phyloP scores from a whole-genome alignment of 1,140 invertebrate species.

The Saccostrea cuccullata region DNA sequence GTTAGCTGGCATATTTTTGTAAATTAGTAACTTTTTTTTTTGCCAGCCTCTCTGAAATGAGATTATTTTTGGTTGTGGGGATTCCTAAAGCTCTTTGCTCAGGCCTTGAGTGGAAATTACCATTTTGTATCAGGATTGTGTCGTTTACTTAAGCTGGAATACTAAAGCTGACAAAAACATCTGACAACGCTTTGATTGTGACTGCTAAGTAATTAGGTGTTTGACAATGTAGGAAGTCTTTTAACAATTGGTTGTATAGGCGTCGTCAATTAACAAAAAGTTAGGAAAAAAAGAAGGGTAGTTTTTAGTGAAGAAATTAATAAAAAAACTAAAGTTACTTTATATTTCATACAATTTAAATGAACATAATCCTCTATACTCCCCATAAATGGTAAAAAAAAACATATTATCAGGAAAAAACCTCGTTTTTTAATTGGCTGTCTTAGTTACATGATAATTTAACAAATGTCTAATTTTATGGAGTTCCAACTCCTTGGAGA shows the following conservation, averaged over 20 bases:
- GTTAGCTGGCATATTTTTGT: not conserved
- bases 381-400: too few relatives aligned
- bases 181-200: not conserved
- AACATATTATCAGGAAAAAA: too few relatives aligned
- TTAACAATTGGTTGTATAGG: not conserved
- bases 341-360: too few relatives aligned
- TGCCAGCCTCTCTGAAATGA: not conserved
- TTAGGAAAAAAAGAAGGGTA: too few relatives aligned
- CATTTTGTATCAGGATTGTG: too few relatives aligned
- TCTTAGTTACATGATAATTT: too few relatives aligned
- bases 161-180: not conserved
- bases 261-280: conserved; percentile 6
- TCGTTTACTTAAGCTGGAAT: not conserved
- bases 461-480: too few relatives aligned
- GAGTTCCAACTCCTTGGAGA: too few relatives aligned
- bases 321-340: too few relatives aligned
- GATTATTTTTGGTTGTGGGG: not conserved
- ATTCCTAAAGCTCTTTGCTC: not conserved
- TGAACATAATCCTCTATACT: too few relatives aligned
- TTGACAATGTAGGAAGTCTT: not conserved
- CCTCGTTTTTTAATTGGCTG: too few relatives aligned
- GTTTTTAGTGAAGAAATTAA: too few relatives aligned
- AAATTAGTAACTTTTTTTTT: not conserved
- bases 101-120: not conserved
- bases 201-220: not conserved